Base-by-base conservation (phyloP, 2,888 invertebrate species). In the Gymnoscelis rufifasciata region DNA sequence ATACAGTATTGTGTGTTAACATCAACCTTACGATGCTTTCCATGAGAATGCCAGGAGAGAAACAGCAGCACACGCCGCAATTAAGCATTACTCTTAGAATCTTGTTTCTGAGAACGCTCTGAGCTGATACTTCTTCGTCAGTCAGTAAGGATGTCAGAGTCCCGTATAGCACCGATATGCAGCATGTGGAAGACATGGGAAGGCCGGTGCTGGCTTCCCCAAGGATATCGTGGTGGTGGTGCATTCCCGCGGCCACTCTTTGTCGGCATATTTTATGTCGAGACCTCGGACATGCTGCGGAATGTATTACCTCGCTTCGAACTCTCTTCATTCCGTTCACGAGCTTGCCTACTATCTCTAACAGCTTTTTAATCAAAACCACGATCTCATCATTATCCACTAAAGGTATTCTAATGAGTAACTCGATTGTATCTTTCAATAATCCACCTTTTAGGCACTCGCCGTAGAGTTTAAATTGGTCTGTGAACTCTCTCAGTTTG, bases 31-130 rank as follows among this genome's bases (percentile, higher is more conserved):
- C 86, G 7, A 90, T 69, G 55, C 81, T 84, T 42, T 87, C 78
- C 67, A 91, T 75, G 0, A 91, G 67, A 3, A 76, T 66, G 7
- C 82, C 87, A 0, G 91, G 86, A 0, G 91, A 89, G 60, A 91
- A 90, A 62, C 92, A 92, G 63, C 92, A 92, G 62, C 92, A 92
- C 0, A 89, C 90, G 0, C 92, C 92, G 42, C 90, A 88, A 35
- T 77, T 75, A 6, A 89, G 78, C 82, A 90, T 90, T 1, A 90
- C 89, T 52, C 89, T 87, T 0, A 91, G 66, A n/a, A 90, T 62
- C 47, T 89, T 82, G 11, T 79, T 71, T 28, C 89, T 73, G 1
- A 91, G 62, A 8, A 78, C 69, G 7, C 67, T 60, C 1, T 73
- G 69, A 0, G 83, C 84, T 0, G 82, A 62, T 0, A 87, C 62